Conservation (phyloP, 2,888 invertebrate species). For the Taenaris catops region DNA sequence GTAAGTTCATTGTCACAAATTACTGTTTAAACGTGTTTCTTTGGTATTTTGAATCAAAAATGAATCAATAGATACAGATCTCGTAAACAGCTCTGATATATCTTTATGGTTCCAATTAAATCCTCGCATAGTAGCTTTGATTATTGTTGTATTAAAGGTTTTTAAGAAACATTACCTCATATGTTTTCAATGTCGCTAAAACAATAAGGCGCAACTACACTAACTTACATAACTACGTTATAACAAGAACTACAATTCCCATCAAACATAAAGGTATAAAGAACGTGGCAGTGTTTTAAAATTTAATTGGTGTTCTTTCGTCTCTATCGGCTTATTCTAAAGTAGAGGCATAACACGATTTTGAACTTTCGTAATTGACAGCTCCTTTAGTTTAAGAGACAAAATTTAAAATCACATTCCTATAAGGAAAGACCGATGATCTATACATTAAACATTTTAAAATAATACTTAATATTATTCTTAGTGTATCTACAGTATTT, state of each 20-base stretch:
- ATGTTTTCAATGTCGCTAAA: constrained; percentile 6
- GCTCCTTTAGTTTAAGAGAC: constrained; percentile 7
- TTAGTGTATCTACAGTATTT: too few relatives aligned
- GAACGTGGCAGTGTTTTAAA: constrained; percentile 35
- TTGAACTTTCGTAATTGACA: constrained; percentile 34
- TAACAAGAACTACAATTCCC: constrained; percentile 26
- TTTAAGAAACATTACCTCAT: constrained; percentile 2
- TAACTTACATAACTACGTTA: constrained; percentile 26
- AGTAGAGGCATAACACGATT: constrained; percentile 21
- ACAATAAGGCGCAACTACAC: constrained; percentile 24
- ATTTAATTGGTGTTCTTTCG: constrained; percentile 33
- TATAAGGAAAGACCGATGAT: too few relatives aligned
- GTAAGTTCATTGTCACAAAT: too few relatives aligned
- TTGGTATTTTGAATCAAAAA: too few relatives aligned
- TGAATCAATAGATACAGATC: too few relatives aligned
- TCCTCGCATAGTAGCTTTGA: too few relatives aligned
- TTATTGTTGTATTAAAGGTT: background rate
- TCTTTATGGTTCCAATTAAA: too few relatives aligned
- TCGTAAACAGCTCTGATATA: too few relatives aligned
- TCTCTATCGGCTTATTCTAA: constrained; percentile 18
- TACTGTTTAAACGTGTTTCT: too few relatives aligned
- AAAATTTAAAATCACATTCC: background rate
- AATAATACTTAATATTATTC: too few relatives aligned
- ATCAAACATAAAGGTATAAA: constrained; percentile 26
- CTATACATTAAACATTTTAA: too few relatives aligned